Conservation (phyloP, 2,888 invertebrate genomes). For the Leptinotarsa peninsularis region DNA sequence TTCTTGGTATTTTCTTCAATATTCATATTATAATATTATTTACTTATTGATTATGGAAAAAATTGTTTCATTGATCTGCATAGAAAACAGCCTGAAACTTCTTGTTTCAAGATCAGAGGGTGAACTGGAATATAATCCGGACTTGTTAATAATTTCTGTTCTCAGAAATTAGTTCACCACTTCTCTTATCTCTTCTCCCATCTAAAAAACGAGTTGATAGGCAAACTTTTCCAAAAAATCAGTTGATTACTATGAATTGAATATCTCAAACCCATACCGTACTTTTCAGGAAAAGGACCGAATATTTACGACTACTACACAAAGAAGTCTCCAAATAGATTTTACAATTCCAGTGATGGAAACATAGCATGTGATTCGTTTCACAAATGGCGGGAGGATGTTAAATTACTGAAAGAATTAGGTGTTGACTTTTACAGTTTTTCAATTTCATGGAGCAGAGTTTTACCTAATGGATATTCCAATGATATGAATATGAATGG, state of each 20-base stretch:
- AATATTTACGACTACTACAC: constrained; percentile 73
- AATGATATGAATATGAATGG: constrained; percentile 77
- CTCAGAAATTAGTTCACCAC: too few species aligned
- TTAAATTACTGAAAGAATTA: constrained; percentile 72
- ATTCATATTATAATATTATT: too few species aligned
- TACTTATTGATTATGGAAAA: too few species aligned
- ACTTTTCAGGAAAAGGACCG: constrained; percentile 71
- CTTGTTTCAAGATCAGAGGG: too few species aligned
- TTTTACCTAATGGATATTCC: constrained; percentile 77
- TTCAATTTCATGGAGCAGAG: constrained; percentile 81
- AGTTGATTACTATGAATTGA: too few species aligned
- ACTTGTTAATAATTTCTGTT: too few species aligned
- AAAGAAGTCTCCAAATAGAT: constrained; percentile 68
- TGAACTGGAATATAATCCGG: too few species aligned
- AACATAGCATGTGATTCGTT: constrained; percentile 79
- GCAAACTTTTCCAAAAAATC: accelerated
- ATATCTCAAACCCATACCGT: background rate
- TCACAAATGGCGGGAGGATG: constrained; percentile 75
- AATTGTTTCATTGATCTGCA: too few species aligned
- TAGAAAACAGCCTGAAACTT: too few species aligned
- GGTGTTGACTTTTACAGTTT: constrained; percentile 78
- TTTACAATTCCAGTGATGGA: constrained; percentile 71
- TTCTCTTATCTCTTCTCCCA: too few species aligned
- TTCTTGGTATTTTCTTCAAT: too few species aligned
- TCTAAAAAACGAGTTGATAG: too few species aligned